Percentiles rank a stretch among this genome's conserved stretches.
Conservation (phyloP, 2,888 invertebrate genomes). For the Alviniconcha strummeri region DNA sequence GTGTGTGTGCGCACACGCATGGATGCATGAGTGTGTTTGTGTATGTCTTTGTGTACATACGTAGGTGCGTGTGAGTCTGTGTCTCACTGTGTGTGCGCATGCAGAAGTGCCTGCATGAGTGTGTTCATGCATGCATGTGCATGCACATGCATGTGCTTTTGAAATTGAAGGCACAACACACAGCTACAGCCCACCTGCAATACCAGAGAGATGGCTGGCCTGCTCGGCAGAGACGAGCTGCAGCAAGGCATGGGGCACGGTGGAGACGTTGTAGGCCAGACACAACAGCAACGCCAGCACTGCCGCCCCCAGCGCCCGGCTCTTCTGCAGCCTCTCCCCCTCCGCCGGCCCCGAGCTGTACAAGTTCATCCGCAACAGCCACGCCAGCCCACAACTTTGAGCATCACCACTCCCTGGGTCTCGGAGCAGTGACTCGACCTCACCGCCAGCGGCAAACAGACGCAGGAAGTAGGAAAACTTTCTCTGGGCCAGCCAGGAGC, state of each 20-base stretch:
- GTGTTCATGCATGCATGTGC: too few relatives aligned
- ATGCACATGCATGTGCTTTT: too few relatives aligned
- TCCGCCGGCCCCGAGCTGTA: background rate
- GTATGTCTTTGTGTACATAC: too few relatives aligned
- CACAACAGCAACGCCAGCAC: slow-evolving; percentile 38
- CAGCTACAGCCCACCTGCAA: background rate
- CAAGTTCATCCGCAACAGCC: background rate
- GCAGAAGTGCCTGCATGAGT: too few relatives aligned
- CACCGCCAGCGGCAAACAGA: slow-evolving; percentile 48
- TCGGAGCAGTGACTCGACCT: slow-evolving; percentile 44
- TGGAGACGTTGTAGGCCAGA: background rate
- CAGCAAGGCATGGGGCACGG: background rate
- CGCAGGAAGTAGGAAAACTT: slow-evolving; percentile 42
- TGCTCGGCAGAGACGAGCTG: slow-evolving; percentile 4
- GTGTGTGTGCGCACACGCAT: too few relatives aligned
- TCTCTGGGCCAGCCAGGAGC: slow-evolving; percentile 6
- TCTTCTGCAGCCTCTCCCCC: background rate
- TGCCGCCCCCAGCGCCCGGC: slow-evolving; percentile 35
- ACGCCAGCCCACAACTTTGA: slow-evolving; percentile 33
- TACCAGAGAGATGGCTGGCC: background rate
- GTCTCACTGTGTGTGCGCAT: too few relatives aligned
- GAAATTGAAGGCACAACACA: background rate
- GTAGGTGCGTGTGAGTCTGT: too few relatives aligned
- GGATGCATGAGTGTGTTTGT: too few relatives aligned
- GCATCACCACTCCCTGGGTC: slow-evolving; percentile 23